Base-by-base conservation (phyloP, 1,140 invertebrate species). In the Pachypsylla venusta region DNA sequence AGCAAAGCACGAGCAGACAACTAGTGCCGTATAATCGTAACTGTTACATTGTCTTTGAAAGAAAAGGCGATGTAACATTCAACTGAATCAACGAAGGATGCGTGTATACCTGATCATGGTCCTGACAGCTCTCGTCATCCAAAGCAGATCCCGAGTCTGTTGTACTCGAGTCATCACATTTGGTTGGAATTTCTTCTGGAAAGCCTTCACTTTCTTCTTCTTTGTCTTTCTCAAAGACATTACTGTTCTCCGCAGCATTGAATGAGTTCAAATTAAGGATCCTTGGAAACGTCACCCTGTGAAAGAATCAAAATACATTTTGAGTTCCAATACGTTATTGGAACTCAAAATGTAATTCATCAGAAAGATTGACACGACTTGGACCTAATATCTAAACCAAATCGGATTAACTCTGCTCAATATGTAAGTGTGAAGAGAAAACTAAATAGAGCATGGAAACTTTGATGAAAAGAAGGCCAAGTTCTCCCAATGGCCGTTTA, bases 201-300 rank as follows among this genome's bases (percentile, higher is more conserved):
- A 57, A 54, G 22, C 64, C 61, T 60, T 69, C 70, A 56, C 70
- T 67, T 40, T 73, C 70, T 61, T 75, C 70, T 54, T 67, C 62
- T 63, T 67, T 69, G 26, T 57, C 64, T 5, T 54, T 26, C 39
- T 60, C 39, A 1, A 54, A 40, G 3, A 20, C 16, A 55, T 30
- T 30, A 42, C 25, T 35, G 57, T 58, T 40, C 14, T 67, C 60
- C 24, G 71, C 71, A 42, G 78, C 73, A 26, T 88, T 74, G 67
- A 91, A 88, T 20, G 76, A 77, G 72, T 92, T 92, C 61, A 94
- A 73, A 71, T 93, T 83, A 40, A 93, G 71, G 27, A 79, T 75
- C 68, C 90, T 82, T 13, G 88, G 87, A 72, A 94, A 94, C 2
- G 81, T 81, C 26, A 94, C 86, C 72, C 88, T 90, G 65, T 28